Evolutionary conservation across 1,140 invertebrate species (phyloP).

Genomic region (Zaprionus africanus): DNA sequence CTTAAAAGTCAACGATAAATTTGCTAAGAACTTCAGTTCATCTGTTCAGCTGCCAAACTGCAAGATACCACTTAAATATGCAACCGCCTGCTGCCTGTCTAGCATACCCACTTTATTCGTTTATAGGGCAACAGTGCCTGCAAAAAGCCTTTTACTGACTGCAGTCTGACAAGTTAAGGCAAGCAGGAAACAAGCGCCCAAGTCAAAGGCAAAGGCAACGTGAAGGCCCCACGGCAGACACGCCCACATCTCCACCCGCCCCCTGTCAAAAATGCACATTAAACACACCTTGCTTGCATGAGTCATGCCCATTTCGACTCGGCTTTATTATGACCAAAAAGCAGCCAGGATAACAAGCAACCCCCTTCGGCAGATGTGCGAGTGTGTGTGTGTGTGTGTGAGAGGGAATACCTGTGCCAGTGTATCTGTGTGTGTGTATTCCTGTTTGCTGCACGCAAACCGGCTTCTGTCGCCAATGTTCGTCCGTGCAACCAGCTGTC

Average conservation of each 20-base stretch:
- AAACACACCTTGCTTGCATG: constrained; percentile 73
- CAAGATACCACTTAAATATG: neutral
- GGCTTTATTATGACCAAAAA: constrained; percentile 70
- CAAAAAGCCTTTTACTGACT: constrained; percentile 17
- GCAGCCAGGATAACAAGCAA: constrained; percentile 61
- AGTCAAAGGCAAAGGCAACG: neutral
- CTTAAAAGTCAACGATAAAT: neutral
- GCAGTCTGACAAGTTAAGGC: constrained; percentile 6
- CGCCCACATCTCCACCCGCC: constrained; percentile 23
- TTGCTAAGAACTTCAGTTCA: neutral
- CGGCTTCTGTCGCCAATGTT: constrained; percentile 40
- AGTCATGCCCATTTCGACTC: constrained; percentile 61
- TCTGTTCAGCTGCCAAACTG: neutral
- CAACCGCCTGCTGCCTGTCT: neutral
- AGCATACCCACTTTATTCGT: neutral
- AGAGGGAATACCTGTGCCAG: constrained; percentile 6
- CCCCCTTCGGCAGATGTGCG: constrained; percentile 47
- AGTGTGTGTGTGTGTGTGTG: constrained; percentile 8
- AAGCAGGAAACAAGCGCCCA: constrained; percentile 10
- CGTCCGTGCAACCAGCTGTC: constrained; percentile 17
- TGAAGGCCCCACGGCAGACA: constrained; percentile 9
- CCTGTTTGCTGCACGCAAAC: constrained; percentile 39
- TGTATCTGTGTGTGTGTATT: constrained; percentile 25
- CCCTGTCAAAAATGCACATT: constrained; percentile 57
- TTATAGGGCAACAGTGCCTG: neutral